Conservation (phyloP, 1,140 invertebrate species). For the Notospermus geniculatus region DNA sequence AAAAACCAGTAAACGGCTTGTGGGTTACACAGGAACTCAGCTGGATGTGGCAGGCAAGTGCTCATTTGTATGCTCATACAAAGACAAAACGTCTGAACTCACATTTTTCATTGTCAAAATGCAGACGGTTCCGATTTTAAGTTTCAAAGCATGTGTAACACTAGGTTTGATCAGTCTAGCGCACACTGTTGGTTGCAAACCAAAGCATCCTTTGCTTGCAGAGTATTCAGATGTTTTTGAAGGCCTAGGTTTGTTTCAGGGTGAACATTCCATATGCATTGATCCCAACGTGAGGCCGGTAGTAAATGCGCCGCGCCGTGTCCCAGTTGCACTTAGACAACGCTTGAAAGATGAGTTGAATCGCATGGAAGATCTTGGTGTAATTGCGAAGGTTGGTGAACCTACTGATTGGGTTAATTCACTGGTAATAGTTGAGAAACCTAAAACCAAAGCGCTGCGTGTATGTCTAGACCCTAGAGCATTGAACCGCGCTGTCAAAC, state of each 20-base stretch:
- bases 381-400: conserved; percentile 40
- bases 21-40: too few relatives aligned
- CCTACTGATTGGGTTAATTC: conserved; percentile 31
- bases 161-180: conserved; percentile 13
- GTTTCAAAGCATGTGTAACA: conserved; percentile 14
- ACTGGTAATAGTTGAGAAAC: conserved; percentile 27
- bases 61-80: conserved; percentile 9
- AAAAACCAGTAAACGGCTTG: too few relatives aligned
- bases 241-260: conserved; percentile 15
- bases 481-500: conserved; percentile 38
- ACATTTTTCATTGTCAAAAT: too few relatives aligned
- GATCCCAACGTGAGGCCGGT: conserved; percentile 13
- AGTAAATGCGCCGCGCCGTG: conserved; percentile 11
- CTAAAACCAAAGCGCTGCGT: conserved; percentile 18
- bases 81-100: conserved; percentile 15
- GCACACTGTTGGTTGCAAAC: neutral
- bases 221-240: conserved; percentile 9
- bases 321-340: conserved; percentile 15
- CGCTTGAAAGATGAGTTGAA: conserved; percentile 19
- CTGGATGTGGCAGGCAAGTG: too few relatives aligned
- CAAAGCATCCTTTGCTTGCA: neutral
- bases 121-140: conserved; percentile 11
- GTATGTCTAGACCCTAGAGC: conserved; percentile 28
- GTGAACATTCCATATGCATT: conserved; percentile 18
- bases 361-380: conserved; percentile 16